phyloP scores from a whole-genome alignment of 2,113 vertebrate species.

The Alexandromys fortis region DNA sequence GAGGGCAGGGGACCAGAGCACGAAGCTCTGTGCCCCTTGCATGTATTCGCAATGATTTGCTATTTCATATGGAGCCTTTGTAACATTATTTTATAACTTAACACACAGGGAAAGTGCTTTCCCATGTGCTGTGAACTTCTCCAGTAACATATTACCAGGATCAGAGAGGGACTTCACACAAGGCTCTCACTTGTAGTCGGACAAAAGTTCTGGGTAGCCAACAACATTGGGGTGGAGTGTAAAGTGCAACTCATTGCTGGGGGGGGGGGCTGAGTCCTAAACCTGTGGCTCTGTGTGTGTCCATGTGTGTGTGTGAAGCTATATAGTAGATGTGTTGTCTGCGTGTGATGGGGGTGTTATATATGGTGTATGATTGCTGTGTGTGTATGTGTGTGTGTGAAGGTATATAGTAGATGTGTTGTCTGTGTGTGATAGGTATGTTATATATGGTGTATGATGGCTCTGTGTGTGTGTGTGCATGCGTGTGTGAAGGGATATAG shows the following conservation, averaged over 20 bases:
- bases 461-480: not conserved
- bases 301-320: no score
- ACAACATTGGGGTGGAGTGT: not conserved
- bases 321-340: no score
- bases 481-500: not conserved
- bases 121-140: not conserved
- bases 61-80: not conserved
- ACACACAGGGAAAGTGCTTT: not conserved
- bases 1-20: accelerated
- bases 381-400: no score
- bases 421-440: no score
- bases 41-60: not conserved
- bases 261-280: not conserved
- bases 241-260: not conserved
- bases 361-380: no score
- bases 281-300: no score
- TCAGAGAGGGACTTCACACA: not conserved
- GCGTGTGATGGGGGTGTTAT: no score
- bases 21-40: not conserved
- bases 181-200: not conserved
- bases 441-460: not conserved
- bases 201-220: not conserved
- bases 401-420: no score
- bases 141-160: not conserved
- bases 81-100: not conserved